Conservation (phyloP, 2,888 invertebrate species). For the Spodoptera exigua region DNA sequence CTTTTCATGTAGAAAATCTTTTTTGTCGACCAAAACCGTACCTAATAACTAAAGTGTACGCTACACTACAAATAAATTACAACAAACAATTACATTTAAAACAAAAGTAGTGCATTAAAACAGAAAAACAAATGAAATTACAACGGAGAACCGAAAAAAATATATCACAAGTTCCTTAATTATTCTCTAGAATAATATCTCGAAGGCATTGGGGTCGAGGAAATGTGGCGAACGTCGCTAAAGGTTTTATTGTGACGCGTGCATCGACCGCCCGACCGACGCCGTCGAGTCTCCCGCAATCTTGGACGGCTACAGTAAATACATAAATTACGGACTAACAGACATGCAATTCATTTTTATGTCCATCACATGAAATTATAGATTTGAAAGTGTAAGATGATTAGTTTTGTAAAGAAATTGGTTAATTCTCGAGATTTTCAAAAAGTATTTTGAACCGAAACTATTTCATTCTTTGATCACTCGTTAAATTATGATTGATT, state of each 20-base stretch:
- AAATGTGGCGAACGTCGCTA: constrained; percentile 53
- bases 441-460: neutral
- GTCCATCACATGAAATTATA: constrained; percentile 35
- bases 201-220: constrained; percentile 41
- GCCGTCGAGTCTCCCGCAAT: constrained; percentile 83
- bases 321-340: constrained; percentile 69
- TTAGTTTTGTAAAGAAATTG: neutral
- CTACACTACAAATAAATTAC: too few relatives aligned
- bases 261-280: constrained; percentile 81
- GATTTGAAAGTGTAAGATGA: neutral
- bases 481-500: too few relatives aligned
- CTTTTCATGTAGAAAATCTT: too few relatives aligned
- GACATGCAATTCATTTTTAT: constrained; percentile 62
- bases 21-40: too few relatives aligned
- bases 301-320: constrained; percentile 77
- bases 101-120: constrained; percentile 1
- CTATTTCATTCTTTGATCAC: too few relatives aligned
- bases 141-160: constrained; percentile 10
- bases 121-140: constrained; percentile 14
- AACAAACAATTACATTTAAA: too few relatives aligned
- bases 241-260: constrained; percentile 68
- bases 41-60: too few relatives aligned
- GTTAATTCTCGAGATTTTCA: too few relatives aligned
- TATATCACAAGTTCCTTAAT: constrained; percentile 40
- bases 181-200: constrained; percentile 50